Evolutionary conservation across 2,797 vertebrate genomes (phyloP).

Genomic region (Rhabdomys pumilio): DNA sequence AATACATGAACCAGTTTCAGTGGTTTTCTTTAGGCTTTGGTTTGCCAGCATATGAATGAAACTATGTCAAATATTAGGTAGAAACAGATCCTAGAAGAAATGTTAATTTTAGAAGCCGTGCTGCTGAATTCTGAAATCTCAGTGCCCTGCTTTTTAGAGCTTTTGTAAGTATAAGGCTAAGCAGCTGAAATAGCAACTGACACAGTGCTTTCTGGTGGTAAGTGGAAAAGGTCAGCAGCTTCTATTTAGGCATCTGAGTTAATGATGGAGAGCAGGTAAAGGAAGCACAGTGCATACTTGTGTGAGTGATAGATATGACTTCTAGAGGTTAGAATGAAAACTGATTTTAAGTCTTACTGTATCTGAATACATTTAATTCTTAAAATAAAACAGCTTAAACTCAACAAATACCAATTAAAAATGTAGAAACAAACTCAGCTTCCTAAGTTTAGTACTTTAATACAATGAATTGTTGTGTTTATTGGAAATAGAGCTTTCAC

Average conservation of each 20-base stretch:
- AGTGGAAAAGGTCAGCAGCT: background rate
- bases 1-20: background rate
- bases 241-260: slow-evolving; percentile 23
- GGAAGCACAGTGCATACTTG: background rate
- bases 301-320: background rate
- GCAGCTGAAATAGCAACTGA: background rate
- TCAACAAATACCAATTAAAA: background rate
- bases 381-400: background rate
- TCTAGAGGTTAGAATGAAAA: slow-evolving; percentile 44
- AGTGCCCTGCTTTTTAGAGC: slow-evolving; percentile 10
- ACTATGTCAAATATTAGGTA: slow-evolving; percentile 55
- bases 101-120: slow-evolving; percentile 62
- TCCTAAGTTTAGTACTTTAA: slow-evolving; percentile 57
- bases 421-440: background rate
- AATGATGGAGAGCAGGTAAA: slow-evolving; percentile 8
- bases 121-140: slow-evolving; percentile 60
- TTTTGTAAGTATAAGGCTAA: slow-evolving; percentile 2
- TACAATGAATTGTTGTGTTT: slow-evolving; percentile 50
- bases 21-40: background rate
- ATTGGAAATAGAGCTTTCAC: slow-evolving; percentile 28
- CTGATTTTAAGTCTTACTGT: slow-evolving; percentile 39
- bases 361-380: slow-evolving; percentile 32
- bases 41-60: slow-evolving; percentile 52
- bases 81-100: slow-evolving; percentile 47
- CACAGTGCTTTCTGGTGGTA: slow-evolving; percentile 1